Percentiles rank a stretch among this genome's conserved stretches.
These are phyloP conservation scores for Gila robusta DNA, from an alignment of 2,797 vertebrate genomes.

Conservation along the genomic window DNA sequence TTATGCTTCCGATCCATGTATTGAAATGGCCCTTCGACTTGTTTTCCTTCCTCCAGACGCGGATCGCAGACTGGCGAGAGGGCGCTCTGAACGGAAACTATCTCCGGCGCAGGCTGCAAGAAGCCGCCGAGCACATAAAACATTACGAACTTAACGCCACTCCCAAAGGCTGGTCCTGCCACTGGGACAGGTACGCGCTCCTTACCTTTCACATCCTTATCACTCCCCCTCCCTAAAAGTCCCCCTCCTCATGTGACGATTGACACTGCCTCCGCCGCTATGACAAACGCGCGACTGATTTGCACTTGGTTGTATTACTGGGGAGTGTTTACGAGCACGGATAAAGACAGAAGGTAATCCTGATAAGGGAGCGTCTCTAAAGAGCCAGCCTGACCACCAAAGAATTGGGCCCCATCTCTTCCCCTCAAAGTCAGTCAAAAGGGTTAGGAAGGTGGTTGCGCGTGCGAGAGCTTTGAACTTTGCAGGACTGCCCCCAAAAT, in stretches of 20 bases:
- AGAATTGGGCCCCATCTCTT: conserved; percentile 68
- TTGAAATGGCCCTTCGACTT: not conserved
- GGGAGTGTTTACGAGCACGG: conserved; percentile 61
- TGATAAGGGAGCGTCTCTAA: conserved; percentile 75
- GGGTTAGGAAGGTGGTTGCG: conserved; percentile 88
- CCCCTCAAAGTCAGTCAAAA: conserved; percentile 71
- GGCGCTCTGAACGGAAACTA: conserved; percentile 97
- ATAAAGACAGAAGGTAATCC: conserved; percentile 63
- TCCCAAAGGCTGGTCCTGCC: conserved; percentile 99
- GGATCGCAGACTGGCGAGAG: conserved; percentile 98
- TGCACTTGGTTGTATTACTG: conserved; percentile 64
- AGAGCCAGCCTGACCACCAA: conserved; percentile 76
- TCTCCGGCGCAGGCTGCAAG: conserved; percentile 98
- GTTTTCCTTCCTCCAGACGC: conserved; percentile 79
- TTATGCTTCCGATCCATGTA: not conserved
- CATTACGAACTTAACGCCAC: conserved; percentile 99
- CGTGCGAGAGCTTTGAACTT: conserved; percentile 98
- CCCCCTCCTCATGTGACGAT: conserved; percentile 73
- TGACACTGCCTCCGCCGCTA: conserved; percentile 82
- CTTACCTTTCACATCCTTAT: conserved; percentile 86
- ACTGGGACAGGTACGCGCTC: conserved; percentile 99
- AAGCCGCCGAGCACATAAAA: conserved; percentile 99
- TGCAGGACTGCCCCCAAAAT: conserved; percentile 91
- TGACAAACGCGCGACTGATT: conserved; percentile 74
- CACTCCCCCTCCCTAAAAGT: conserved; percentile 70